Evolutionary conservation across 2,113 vertebrate species (phyloP).

Genomic region (Prionailurus bengalensis): DNA sequence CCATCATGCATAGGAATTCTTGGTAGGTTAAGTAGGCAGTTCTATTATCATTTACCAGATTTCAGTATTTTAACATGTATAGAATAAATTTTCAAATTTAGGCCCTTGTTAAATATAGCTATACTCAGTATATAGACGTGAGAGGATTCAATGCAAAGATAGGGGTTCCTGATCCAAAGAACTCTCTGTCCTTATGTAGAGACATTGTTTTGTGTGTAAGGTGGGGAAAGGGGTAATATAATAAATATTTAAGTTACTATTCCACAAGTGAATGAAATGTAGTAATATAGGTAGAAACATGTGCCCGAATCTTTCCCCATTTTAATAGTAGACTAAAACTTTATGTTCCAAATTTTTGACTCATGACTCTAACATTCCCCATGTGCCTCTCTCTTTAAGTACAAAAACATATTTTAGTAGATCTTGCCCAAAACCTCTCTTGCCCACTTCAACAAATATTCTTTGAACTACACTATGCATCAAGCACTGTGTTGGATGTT

Average conservation of each 20-base stretch:
- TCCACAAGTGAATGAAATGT: neutral
- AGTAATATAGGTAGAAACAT: neutral
- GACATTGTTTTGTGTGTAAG: neutral
- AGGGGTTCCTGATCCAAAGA: neutral
- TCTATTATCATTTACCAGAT: neutral
- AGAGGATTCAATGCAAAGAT: neutral
- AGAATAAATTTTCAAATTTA: neutral
- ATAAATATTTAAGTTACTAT: neutral
- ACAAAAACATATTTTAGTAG: neutral
- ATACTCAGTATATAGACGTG: neutral
- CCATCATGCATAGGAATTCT: neutral
- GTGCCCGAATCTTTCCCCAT: neutral
- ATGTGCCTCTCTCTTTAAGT: neutral
- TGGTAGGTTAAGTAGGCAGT: neutral
- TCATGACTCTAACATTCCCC: neutral
- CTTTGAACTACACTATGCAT: neutral
- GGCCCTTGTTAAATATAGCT: neutral
- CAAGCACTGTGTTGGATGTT: neutral
- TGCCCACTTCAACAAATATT: conserved; percentile 37
- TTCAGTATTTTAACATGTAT: neutral
- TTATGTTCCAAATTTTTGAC: neutral
- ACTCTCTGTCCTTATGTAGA: neutral
- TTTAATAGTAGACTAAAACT: neutral
- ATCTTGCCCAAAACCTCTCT: neutral
- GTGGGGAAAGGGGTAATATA: neutral